Conservation (phyloP, 2,113 vertebrate genomes). For the Ochotona princeps region DNA sequence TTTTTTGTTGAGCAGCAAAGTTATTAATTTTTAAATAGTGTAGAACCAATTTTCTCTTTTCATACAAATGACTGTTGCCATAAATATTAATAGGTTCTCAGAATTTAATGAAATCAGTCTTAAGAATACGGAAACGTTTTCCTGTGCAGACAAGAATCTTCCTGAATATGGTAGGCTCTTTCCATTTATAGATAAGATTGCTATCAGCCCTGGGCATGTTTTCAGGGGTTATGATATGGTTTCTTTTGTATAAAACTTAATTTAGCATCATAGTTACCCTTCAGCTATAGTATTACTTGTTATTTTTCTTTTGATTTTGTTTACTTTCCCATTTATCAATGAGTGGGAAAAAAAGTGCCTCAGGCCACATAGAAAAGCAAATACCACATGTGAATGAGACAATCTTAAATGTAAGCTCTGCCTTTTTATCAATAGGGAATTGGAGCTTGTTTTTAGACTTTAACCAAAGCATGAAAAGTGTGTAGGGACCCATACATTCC, state of each 20-base stretch:
- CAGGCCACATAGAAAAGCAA: conserved; percentile 17
- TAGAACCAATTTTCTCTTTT: conserved; percentile 55
- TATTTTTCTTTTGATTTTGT: not conserved
- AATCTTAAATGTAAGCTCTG: not conserved
- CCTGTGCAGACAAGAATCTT: not conserved
- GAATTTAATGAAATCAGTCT: conserved; percentile 52
- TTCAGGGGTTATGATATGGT: not conserved
- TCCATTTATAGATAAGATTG: not conserved
- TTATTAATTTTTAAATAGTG: conserved; percentile 66
- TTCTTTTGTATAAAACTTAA: conserved; percentile 24
- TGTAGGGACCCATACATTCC: not conserved
- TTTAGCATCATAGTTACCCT: not conserved
- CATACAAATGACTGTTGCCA: conserved; percentile 64
- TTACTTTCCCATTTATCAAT: not conserved
- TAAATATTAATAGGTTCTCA: conserved; percentile 68
- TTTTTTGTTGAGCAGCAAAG: conserved; percentile 53
- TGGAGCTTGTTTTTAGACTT: conserved; percentile 22
- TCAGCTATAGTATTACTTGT: too few species aligned
- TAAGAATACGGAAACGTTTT: conserved; percentile 34
- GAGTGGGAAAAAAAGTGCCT: not conserved
- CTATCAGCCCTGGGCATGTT: not conserved
- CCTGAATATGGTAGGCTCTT: not conserved
- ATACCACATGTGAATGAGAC: not conserved
- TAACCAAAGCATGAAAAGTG: not conserved
- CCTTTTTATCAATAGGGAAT: not conserved